phyloP scores from a whole-genome alignment of 2,113 vertebrate species.

The Eira barbara region DNA sequence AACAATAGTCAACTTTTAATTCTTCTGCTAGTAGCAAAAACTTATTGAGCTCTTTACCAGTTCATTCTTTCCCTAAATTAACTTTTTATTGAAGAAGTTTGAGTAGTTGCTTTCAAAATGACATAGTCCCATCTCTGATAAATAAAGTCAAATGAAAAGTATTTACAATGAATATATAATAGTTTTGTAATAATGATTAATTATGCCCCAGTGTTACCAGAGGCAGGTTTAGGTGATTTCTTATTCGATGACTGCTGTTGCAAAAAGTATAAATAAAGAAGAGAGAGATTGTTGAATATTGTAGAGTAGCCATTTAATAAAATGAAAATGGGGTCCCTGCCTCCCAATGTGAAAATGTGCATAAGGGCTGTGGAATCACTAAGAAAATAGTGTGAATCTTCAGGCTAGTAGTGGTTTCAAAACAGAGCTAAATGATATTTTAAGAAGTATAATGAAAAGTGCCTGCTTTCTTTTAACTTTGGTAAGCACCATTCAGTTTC shows the following conservation, averaged over 20 bases:
- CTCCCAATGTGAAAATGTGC: neutral
- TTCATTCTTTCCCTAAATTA: neutral
- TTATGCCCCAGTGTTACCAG: neutral
- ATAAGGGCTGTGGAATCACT: neutral
- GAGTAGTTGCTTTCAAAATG: neutral
- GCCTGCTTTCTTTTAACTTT: conserved; percentile 9
- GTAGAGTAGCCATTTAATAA: neutral
- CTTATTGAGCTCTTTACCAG: neutral
- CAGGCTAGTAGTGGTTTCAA: neutral
- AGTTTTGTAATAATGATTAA: neutral
- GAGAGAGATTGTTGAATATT: neutral
- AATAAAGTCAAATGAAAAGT: neutral
- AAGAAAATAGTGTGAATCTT: neutral
- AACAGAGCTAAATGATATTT: conserved; percentile 10
- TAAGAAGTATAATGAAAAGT: neutral
- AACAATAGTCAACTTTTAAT: neutral
- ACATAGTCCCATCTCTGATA: neutral
- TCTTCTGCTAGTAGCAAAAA: neutral
- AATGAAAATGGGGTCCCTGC: neutral
- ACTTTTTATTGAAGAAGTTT: neutral
- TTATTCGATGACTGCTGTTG: neutral
- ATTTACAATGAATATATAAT: neutral
- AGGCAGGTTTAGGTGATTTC: neutral
- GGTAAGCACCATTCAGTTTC: neutral
- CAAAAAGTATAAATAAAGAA: conserved; percentile 10